These are phyloP conservation scores for Pantelozetes paolii DNA, from an alignment of 2,888 invertebrate genomes.

Conservation along the genomic window DNA sequence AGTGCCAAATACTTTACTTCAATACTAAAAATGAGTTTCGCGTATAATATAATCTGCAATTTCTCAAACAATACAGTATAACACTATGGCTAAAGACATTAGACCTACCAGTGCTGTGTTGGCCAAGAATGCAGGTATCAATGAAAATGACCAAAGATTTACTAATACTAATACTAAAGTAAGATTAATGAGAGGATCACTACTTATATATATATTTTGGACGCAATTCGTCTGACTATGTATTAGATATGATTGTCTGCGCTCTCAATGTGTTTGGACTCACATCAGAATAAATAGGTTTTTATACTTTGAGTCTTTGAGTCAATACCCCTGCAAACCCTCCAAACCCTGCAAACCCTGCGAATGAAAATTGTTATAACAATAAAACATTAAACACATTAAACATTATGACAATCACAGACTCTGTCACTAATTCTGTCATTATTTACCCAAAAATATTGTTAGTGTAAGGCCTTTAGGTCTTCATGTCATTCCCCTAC, in stretches of 20 bases:
- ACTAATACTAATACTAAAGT: slow-evolving; percentile 31
- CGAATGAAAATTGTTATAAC: slow-evolving; percentile 7
- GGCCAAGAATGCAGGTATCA: slow-evolving; percentile 6
- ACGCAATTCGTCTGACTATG: not conserved
- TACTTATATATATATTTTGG: slow-evolving; percentile 26
- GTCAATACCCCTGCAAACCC: not conserved
- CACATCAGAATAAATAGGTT: not conserved
- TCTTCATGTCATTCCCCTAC: too few species aligned
- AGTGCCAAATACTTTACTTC: not conserved
- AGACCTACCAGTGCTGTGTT: not conserved
- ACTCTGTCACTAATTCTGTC: slow-evolving; percentile 21
- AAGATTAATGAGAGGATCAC: slow-evolving; percentile 34
- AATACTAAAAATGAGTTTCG: slow-evolving; percentile 25
- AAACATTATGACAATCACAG: slow-evolving; percentile 17
- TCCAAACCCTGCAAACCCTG: too few species aligned
- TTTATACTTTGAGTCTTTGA: not conserved
- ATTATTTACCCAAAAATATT: not conserved
- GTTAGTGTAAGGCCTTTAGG: not conserved
- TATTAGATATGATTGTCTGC: slow-evolving; percentile 21
- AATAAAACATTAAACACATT: slow-evolving; percentile 30
- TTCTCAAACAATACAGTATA: slow-evolving; percentile 17
- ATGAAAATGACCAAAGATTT: slow-evolving; percentile 33
- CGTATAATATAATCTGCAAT: slow-evolving; percentile 32
- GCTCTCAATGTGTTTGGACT: too few species aligned
- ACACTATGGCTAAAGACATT: not conserved